Evolutionary conservation across 2,113 vertebrate species (phyloP), one percentile per base, ranked within the genome.

Genomic region (Globicephala melas): DNA sequence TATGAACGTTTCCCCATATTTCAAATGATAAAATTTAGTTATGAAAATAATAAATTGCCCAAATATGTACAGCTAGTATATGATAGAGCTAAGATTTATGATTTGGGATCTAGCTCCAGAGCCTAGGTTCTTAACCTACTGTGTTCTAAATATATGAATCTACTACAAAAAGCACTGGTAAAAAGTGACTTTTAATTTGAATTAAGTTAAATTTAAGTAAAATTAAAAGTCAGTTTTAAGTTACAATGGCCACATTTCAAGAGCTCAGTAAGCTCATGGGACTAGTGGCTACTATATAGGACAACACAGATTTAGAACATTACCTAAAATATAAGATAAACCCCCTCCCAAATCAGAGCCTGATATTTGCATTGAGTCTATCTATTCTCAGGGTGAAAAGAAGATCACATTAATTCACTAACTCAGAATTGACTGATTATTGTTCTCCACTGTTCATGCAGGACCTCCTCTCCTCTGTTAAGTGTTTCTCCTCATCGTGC

Each of bases 361-460:
- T 80, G 28, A 44, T 5, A 79, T 92, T 85, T 74, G 1, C 44
- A 31, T n/a, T 53, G 6, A 60, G 4, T 36, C 15, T 50, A 0
- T 74, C 68, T 41, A 79, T 23, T 67, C 90, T 60, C 38, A 2
- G 12, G 6, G 12, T 80, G 65, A 84, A 92, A 92, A 15, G 26
- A 92, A 28, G 25, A 55, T 50, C 41, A 33, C 8, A 55, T 47
- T n/a, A 50, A 26, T 74, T 13, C 5, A 83, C 23, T n/a, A 47
- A 86, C 67, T 80, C 23, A 38, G 21, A 74, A 13, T 60, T 62
- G n/a, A 44, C 31, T 70, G 23, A 63, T 15, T 12, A 38, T 1
- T 20, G 2, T 41, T 58, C 13, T n/a, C 6, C 11, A 1, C 26
- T 65, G 41, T n/a, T 53, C 33, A 21, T 0, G 5, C 7, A 36